Evolutionary conservation across 92 coral and sea anemone genomes (phyloP).

Genomic region (Galaxea fascicularis): DNA sequence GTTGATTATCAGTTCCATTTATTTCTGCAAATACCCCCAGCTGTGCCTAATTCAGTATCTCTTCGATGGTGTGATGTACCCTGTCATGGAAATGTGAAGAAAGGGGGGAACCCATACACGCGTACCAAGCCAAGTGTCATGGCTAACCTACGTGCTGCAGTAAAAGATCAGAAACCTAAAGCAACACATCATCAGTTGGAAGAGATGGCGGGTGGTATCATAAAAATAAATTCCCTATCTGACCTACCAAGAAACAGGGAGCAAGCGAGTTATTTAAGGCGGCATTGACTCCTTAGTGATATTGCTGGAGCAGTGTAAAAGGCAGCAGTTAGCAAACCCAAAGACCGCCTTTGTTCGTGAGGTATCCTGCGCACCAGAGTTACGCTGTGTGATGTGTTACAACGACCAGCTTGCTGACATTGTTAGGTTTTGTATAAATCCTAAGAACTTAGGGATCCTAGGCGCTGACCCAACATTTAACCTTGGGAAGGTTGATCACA

Average conservation of each 20-base stretch:
- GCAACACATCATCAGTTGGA: conserved; percentile 3
- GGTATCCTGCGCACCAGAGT: conserved; percentile 73
- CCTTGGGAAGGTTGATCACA: conserved; percentile 51
- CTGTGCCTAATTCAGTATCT: conserved; percentile 12
- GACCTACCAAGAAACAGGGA: conserved; percentile 26
- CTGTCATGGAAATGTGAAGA: neutral
- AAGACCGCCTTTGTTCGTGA: conserved; percentile 33
- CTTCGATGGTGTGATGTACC: too few relatives aligned
- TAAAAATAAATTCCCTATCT: neutral
- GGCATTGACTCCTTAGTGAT: conserved; percentile 26
- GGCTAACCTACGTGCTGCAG: neutral
- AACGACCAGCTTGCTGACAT: conserved; percentile 65
- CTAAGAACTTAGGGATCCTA: conserved; percentile 39
- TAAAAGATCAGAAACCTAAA: neutral
- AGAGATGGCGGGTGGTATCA: neutral
- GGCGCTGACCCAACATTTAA: conserved; percentile 70
- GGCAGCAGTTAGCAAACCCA: conserved; percentile 34
- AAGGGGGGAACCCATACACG: neutral
- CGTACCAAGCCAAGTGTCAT: conserved; percentile 9
- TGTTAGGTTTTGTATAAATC: conserved; percentile 62
- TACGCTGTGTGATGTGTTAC: conserved; percentile 58
- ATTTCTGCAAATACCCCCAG: too few relatives aligned
- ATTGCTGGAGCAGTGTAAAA: conserved; percentile 40
- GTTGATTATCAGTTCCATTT: too few relatives aligned
- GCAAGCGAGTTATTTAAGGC: neutral